Percentiles rank a stretch among this genome's conserved stretches.
Conservation (phyloP, 2,888 invertebrate genomes). For the Drosophila melanosoma region DNA sequence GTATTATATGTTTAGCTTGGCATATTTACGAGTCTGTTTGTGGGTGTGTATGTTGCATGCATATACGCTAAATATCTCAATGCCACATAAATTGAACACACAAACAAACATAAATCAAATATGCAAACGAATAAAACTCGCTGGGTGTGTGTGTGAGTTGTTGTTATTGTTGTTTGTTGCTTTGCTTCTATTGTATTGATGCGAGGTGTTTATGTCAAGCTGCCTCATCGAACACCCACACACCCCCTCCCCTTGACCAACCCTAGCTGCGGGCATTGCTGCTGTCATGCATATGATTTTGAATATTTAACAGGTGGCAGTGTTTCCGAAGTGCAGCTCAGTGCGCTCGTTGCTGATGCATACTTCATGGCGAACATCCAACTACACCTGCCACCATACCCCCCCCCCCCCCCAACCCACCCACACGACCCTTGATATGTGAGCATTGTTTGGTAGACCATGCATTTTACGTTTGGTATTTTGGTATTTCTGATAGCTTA, state of each 20-base stretch:
- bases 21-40: conserved; percentile 73
- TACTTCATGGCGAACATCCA: conserved; percentile 59
- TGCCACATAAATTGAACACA: conserved; percentile 76
- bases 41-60: conserved; percentile 13
- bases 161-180: conserved; percentile 1
- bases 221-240: conserved; percentile 15
- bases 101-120: conserved; percentile 69
- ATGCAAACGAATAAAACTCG: conserved; percentile 73
- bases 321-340: conserved; percentile 45
- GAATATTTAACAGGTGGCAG: conserved; percentile 76
- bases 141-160: conserved; percentile 29
- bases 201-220: conserved; percentile 44
- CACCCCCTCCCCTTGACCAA: neutral
- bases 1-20: conserved; percentile 68
- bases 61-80: conserved; percentile 67
- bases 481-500: neutral
- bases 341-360: conserved; percentile 63
- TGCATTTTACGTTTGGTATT: conserved; percentile 28
- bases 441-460: conserved; percentile 29
- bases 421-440: conserved; percentile 1
- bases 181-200: conserved; percentile 11
- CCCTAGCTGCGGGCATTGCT: conserved; percentile 29
- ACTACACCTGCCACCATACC: neutral
- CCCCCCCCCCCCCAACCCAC: neutral
- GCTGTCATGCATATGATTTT: conserved; percentile 72